A percentile compares a stretch with the other conserved stretches of the same genome.
These are phyloP conservation scores for Samia ricini DNA, from an alignment of 1,140 invertebrate genomes.

Conservation along the genomic window DNA sequence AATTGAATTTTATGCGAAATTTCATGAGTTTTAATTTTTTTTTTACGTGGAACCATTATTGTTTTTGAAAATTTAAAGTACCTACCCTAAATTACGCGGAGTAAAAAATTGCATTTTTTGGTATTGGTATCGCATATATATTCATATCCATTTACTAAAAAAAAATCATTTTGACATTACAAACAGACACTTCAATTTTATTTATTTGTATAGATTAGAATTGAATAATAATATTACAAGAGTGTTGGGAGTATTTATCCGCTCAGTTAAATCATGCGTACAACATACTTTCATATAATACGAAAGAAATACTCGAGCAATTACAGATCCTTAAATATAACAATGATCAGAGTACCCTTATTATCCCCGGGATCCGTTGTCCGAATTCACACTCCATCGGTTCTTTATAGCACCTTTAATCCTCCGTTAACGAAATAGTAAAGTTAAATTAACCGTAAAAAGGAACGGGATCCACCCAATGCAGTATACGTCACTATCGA, in stretches of 20 bases:
- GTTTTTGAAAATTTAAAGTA: no score
- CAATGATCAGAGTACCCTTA: slow-evolving; percentile 1
- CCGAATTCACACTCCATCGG: slow-evolving; percentile 7
- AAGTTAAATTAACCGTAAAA: slow-evolving; percentile 10
- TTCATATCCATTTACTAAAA: no score
- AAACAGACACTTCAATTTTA: no score
- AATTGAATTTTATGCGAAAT: no score
- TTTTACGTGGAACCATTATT: no score
- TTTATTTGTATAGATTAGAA: no score
- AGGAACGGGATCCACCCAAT: background rate
- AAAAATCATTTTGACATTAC: no score
- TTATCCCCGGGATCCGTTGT: background rate
- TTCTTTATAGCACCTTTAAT: slow-evolving; percentile 6
- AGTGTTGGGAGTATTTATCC: background rate
- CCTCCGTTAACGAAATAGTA: slow-evolving; percentile 6
- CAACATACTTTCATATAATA: background rate
- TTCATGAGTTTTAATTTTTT: no score
- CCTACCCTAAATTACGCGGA: no score
- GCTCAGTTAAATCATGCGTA: background rate
- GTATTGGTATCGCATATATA: no score
- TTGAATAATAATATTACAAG: no score
- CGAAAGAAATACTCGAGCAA: background rate
- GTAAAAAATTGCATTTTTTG: no score
- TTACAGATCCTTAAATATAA: background rate
- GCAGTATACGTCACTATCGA: background rate